These are phyloP conservation scores for Spilarctia lutea DNA, from an alignment of 2,888 invertebrate genomes.

Conservation along the genomic window DNA sequence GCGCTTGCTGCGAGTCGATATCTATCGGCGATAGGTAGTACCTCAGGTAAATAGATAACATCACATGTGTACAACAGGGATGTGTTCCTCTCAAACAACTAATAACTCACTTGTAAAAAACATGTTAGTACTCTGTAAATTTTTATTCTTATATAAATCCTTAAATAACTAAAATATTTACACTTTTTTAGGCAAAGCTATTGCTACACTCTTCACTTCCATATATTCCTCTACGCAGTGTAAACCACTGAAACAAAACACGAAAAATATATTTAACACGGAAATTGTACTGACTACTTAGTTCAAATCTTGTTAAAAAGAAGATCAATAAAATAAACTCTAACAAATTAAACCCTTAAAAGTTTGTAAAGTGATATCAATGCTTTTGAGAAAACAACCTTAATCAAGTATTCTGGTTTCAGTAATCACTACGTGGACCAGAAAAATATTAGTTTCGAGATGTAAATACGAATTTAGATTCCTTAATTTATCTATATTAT, in stretches of 20 bases:
- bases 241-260: constrained; percentile 52
- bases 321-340: too few species aligned
- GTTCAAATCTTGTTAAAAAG: too few species aligned
- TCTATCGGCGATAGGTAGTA: too few species aligned
- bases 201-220: constrained; percentile 10
- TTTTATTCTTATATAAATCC: too few species aligned
- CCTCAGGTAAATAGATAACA: too few species aligned
- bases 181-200: constrained; percentile 12
- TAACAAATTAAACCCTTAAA: too few species aligned
- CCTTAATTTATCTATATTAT: background rate
- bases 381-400: background rate
- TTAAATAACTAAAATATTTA: background rate
- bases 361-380: background rate
- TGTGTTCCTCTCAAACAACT: too few species aligned
- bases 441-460: background rate
- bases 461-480: background rate
- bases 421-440: background rate
- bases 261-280: constrained; percentile 67
- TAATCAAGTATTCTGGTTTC: background rate
- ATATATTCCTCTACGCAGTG: background rate
- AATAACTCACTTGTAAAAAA: too few species aligned
- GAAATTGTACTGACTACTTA: background rate
- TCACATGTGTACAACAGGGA: too few species aligned
- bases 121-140: too few species aligned
- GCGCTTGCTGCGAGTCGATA: too few species aligned